Evolutionary conservation across 2,797 vertebrate species (phyloP).

Genomic region (Sebastolobus alascanus): DNA sequence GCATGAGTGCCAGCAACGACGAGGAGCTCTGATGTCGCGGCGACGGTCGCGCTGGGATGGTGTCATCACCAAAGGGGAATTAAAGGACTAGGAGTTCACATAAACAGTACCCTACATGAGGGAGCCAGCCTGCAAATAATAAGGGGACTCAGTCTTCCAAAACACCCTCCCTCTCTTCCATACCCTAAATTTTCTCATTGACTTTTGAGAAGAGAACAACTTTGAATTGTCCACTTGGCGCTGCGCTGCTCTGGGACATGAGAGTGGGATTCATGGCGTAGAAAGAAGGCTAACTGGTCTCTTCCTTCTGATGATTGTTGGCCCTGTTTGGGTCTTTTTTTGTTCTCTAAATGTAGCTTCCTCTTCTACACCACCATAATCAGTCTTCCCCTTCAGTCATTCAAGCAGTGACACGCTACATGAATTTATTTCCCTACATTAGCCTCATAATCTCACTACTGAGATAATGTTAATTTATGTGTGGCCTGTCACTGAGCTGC

Average conservation of each 20-base stretch:
- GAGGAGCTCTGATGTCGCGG: conserved; percentile 75
- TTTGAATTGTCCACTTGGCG: conserved; percentile 19
- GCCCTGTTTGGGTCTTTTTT: conserved; percentile 6
- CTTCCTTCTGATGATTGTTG: conserved; percentile 12
- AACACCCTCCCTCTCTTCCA: conserved; percentile 19
- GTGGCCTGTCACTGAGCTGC: conserved; percentile 65
- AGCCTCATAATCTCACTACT: conserved; percentile 61
- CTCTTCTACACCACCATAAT: conserved; percentile 19
- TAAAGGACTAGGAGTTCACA: conserved; percentile 32
- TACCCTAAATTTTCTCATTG: conserved; percentile 30
- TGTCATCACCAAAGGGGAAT: conserved; percentile 37
- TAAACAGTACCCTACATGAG: conserved; percentile 8
- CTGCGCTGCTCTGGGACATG: conserved; percentile 23
- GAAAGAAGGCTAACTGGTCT: conserved; percentile 17
- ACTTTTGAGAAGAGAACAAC: conserved; percentile 59
- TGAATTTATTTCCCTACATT: conserved; percentile 64
- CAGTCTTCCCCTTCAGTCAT: conserved; percentile 20
- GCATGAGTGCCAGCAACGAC: conserved; percentile 77
- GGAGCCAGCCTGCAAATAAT: conserved; percentile 17
- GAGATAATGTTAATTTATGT: conserved; percentile 65
- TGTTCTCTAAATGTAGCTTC: conserved; percentile 28
- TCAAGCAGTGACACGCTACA: conserved; percentile 41
- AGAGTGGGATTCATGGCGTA: conserved; percentile 9
- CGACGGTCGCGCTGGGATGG: neutral
- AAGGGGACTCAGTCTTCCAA: conserved; percentile 51